Evolutionary conservation across 2,113 vertebrate species (phyloP).

Genomic region (Rallus limicola): DNA sequence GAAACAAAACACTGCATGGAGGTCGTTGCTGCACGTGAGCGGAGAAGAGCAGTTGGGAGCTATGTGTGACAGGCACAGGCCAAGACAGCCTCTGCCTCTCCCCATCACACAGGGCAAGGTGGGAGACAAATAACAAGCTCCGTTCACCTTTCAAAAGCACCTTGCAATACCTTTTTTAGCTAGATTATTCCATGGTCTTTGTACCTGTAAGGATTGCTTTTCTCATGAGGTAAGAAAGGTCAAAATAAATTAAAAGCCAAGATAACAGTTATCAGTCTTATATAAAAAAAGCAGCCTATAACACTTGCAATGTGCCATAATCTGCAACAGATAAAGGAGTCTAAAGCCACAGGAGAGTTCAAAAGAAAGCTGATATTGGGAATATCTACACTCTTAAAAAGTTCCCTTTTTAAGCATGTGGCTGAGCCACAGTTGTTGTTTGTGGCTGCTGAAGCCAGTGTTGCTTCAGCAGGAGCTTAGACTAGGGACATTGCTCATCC

Average conservation of each 20-base stretch:
- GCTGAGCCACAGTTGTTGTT: neutral
- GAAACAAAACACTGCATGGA: neutral
- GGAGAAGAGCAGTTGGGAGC: neutral
- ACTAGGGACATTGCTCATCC: neutral
- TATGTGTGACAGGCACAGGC: fast-evolving
- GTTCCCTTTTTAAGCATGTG: neutral
- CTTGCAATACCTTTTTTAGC: neutral
- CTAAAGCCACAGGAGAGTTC: neutral
- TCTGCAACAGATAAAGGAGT: slow-evolving; percentile 1
- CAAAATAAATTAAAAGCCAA: slow-evolving; percentile 19
- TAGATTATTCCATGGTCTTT: slow-evolving; percentile 45
- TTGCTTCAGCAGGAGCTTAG: fast-evolving
- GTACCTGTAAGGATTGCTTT: slow-evolving; percentile 9
- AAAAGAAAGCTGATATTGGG: neutral
- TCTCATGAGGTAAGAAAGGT: slow-evolving; percentile 4
- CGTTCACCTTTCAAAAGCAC: slow-evolving; percentile 25
- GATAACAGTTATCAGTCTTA: slow-evolving; percentile 30
- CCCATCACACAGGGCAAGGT: neutral
- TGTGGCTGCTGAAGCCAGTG: fast-evolving
- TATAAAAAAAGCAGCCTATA: neutral
- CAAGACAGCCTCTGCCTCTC: neutral
- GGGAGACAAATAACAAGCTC: neutral
- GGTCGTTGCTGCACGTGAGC: fast-evolving
- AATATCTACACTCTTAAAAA: neutral
- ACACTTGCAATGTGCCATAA: neutral